Conservation (phyloP, 2,113 vertebrate genomes). For the Myiozetetes cayanensis region DNA sequence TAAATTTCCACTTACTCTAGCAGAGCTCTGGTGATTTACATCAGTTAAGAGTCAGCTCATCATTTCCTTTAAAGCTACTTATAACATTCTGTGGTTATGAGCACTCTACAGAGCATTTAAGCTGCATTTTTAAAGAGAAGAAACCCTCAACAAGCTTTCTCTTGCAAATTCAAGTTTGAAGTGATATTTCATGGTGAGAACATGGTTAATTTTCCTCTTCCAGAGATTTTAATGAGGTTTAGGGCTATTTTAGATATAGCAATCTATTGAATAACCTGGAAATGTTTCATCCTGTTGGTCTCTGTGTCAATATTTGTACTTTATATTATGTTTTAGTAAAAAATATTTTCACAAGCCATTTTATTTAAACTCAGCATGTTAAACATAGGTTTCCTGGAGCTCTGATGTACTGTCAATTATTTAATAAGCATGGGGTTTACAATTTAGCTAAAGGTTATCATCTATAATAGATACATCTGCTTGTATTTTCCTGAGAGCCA, state of each 20-base stretch:
- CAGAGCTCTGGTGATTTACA: conserved; percentile 52
- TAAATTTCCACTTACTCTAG: conserved; percentile 41
- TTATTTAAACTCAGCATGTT: neutral
- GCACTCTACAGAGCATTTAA: neutral
- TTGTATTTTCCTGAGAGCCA: neutral
- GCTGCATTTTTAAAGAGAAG: conserved; percentile 18
- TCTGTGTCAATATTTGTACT: neutral
- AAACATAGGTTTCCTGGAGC: neutral
- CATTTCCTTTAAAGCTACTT: conserved; percentile 55
- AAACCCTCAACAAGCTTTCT: neutral
- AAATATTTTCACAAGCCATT: neutral
- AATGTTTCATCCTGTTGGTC: neutral
- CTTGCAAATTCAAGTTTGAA: neutral
- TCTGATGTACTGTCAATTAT: conserved; percentile 6
- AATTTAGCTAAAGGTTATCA: conserved; percentile 20
- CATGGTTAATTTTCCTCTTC: neutral
- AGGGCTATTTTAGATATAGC: neutral
- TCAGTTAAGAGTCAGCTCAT: conserved; percentile 50
- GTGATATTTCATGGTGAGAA: neutral
- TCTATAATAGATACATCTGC: neutral
- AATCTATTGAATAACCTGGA: neutral
- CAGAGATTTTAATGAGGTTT: neutral
- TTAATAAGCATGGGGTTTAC: conserved; percentile 1
- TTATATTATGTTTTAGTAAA: neutral
- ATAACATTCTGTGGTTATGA: conserved; percentile 50